Conservation (phyloP, 2,113 vertebrate species). For the Oryzias curvinotus region DNA sequence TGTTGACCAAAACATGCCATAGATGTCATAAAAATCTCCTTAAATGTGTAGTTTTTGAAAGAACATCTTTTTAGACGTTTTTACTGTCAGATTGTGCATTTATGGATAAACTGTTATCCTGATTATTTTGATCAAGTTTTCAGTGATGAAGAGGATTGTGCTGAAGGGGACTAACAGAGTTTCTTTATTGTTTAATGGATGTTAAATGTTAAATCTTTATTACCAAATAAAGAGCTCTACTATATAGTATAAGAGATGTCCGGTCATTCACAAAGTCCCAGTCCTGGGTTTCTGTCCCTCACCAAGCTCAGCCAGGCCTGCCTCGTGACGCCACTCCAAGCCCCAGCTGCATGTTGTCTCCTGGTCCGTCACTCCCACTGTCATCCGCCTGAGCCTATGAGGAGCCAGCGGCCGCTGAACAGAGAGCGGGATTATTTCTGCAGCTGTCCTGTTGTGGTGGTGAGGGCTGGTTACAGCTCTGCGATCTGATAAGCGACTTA, state of each 20-base stretch:
- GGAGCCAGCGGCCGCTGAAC: constrained; percentile 45
- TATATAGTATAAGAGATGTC: constrained; percentile 1
- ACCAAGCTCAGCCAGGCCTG: constrained; percentile 49
- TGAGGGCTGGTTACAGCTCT: constrained; percentile 57
- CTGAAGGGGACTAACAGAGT: background rate
- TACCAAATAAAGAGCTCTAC: background rate
- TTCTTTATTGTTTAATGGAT: constrained; percentile 16
- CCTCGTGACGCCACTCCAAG: constrained; percentile 64
- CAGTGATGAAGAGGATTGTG: background rate
- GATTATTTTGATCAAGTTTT: background rate
- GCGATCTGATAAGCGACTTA: constrained; percentile 70
- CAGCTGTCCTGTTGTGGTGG: constrained; percentile 62
- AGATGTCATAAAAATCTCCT: no score
- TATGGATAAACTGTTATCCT: background rate
- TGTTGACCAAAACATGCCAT: no score
- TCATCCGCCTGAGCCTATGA: constrained; percentile 48
- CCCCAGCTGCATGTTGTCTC: constrained; percentile 61
- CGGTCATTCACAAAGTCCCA: constrained; percentile 59
- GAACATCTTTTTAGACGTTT: no score
- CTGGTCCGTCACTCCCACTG: constrained; percentile 43
- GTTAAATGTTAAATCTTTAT: constrained; percentile 13
- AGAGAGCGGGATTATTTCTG: constrained; percentile 55
- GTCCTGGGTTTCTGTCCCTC: constrained; percentile 33
- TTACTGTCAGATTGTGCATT: background rate
- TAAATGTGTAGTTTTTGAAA: no score